Conservation (phyloP, 2,113 vertebrate species). For the Desmodus rotundus region DNA sequence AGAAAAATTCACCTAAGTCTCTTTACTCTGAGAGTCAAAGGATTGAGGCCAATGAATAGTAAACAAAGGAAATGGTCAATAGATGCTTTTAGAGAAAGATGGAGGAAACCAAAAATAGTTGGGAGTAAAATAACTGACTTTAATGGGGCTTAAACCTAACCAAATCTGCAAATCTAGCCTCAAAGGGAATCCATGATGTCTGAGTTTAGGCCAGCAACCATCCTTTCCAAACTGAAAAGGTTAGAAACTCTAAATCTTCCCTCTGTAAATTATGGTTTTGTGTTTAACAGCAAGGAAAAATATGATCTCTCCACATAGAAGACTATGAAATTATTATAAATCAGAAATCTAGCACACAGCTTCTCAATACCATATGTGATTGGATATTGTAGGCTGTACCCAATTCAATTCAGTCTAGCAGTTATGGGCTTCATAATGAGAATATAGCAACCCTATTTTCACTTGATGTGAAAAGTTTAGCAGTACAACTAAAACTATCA, state of each 20-base stretch:
- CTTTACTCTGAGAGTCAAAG: neutral
- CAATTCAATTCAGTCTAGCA: neutral
- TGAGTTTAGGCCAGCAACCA: too few species aligned
- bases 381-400: neutral
- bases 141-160: rapidly evolving
- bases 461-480: neutral
- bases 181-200: neutral
- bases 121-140: neutral
- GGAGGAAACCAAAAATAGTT: neutral
- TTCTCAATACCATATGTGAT: neutral
- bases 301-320: neutral
- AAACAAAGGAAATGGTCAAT: neutral
- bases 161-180: too few species aligned
- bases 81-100: neutral
- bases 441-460: neutral
- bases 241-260: neutral
- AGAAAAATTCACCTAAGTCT: neutral
- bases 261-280: conserved; percentile 9
- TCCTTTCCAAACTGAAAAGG: neutral
- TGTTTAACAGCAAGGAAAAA: neutral
- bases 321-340: conserved; percentile 10
- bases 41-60: neutral
- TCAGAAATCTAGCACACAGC: neutral
- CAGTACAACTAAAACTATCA: conserved; percentile 49
- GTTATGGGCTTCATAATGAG: neutral